Evolutionary conservation across 1,140 invertebrate species (phyloP), one percentile per base, ranked within the genome.

Genomic region (Mesaphorura yosii): DNA sequence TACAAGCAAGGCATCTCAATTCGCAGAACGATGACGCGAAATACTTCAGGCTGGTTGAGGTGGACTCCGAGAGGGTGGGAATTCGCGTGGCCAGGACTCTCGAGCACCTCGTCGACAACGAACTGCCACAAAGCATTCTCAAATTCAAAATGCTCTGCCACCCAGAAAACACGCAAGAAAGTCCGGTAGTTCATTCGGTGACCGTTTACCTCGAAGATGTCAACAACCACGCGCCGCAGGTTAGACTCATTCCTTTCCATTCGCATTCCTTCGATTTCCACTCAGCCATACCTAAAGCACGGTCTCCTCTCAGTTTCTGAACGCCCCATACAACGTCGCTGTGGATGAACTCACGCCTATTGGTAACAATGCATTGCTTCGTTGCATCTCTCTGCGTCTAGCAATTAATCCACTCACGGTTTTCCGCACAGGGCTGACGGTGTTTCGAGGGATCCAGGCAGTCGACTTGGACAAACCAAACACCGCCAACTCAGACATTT

Each of bases 401-500:
- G 23, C 44, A 14, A 15, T 14, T 14, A 15, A 29, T 14, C 26
- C 25, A 52, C 40, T 47, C 37, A 47, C 38, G 14, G 7, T 19
- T 12, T 15, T 12, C 12, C 34, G 34, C 64, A 50, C 73, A 82
- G 84, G 84, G 57, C 68, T 84, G 50, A 88, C 83, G 23, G 77
- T 91, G 59, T 88, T 87, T 64, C 77, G 81, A 53, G 82, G 82
- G 22, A 86, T 90, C 40, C 75, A 77, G 34, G 86, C 86, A 0
- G 72, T 80, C 5, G 87, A 91, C 67, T 74, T 79, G 1, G 61
- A 63, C 34, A 63, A 63, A 47, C 57, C 61, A 39, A 87, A 87
- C 63, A 91, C 86, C 0, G 84, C 86, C 0, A 91, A 91, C 69
- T 89, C 86, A 0, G 86, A 89, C 58, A 76, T 91, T 6, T 82